Conservation (phyloP, 2,797 vertebrate genomes). For the Emys orbicularis region DNA sequence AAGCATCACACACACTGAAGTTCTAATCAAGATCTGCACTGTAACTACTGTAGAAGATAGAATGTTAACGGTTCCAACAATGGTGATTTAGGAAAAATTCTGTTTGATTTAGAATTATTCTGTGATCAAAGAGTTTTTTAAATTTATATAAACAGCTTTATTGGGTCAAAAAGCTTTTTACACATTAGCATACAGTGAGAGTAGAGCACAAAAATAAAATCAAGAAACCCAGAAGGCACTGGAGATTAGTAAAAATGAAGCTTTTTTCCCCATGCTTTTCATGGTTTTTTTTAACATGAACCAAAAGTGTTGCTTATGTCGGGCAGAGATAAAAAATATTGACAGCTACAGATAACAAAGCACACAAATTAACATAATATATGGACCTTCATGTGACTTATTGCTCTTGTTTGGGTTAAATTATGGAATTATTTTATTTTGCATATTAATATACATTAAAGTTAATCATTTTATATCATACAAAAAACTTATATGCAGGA, state of each 20-base stretch:
- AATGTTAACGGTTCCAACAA: background rate
- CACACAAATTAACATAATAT: background rate
- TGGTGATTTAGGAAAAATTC: background rate
- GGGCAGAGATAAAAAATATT: background rate
- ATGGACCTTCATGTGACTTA: background rate
- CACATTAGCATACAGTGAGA: background rate
- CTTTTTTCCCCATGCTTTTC: background rate
- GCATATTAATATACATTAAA: background rate
- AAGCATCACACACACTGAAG: fast-evolving
- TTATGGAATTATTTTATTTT: background rate
- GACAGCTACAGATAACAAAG: background rate
- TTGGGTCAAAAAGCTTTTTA: background rate
- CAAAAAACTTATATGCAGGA: background rate
- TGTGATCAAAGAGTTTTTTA: background rate
- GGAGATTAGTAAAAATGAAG: background rate
- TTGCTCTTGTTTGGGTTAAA: background rate
- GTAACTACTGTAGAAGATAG: background rate
- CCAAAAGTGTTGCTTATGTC: background rate
- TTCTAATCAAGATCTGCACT: background rate
- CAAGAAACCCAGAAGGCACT: background rate
- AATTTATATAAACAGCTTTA: background rate
- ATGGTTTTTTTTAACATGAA: background rate
- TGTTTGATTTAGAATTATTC: background rate
- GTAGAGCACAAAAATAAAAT: background rate
- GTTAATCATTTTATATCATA: background rate